Conservation (phyloP, 2,797 vertebrate genomes). For the Telmatherina bonti region DNA sequence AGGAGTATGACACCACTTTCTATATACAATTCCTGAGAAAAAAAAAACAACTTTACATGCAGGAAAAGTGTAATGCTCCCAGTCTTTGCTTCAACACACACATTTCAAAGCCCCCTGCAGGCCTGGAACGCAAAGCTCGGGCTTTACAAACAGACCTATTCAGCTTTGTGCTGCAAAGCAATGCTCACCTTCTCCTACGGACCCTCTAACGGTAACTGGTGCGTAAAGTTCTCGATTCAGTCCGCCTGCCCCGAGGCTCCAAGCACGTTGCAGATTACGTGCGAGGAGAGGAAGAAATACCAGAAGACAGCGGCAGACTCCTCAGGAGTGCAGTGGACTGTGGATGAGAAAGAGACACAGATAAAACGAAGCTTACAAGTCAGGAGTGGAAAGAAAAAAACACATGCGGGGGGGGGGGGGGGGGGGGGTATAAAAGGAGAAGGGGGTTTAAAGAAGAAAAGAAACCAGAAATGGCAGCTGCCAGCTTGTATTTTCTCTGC, state of each 20-base stretch:
- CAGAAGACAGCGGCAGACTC: slow-evolving; percentile 22
- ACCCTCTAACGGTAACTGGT: slow-evolving; percentile 29
- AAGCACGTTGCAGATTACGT: slow-evolving; percentile 21
- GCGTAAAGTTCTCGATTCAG: slow-evolving; percentile 23
- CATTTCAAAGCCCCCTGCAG: slow-evolving; percentile 28
- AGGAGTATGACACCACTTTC: too few relatives aligned
- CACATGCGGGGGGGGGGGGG: background rate
- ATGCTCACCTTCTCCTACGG: slow-evolving; percentile 58
- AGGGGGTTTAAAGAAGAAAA: slow-evolving; percentile 7
- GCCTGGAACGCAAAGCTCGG: slow-evolving; percentile 10
- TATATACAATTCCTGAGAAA: too few relatives aligned
- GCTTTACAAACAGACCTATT: slow-evolving; percentile 49
- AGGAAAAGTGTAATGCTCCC: background rate
- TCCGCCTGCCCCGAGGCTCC: slow-evolving; percentile 17
- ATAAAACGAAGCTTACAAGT: slow-evolving; percentile 26
- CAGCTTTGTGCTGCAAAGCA: slow-evolving; percentile 17
- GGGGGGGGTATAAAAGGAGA: too few relatives aligned
- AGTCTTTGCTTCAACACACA: slow-evolving; percentile 18
- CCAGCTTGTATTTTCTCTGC: background rate
- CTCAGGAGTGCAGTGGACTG: slow-evolving; percentile 47
- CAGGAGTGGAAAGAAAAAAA: slow-evolving; percentile 5
- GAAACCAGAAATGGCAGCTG: slow-evolving; percentile 13
- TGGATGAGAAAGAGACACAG: slow-evolving; percentile 14
- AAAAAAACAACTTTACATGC: background rate
- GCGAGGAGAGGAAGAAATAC: background rate